phyloP scores from a whole-genome alignment of 2,888 invertebrate species.

The Dyspetes luteomarginatus region DNA sequence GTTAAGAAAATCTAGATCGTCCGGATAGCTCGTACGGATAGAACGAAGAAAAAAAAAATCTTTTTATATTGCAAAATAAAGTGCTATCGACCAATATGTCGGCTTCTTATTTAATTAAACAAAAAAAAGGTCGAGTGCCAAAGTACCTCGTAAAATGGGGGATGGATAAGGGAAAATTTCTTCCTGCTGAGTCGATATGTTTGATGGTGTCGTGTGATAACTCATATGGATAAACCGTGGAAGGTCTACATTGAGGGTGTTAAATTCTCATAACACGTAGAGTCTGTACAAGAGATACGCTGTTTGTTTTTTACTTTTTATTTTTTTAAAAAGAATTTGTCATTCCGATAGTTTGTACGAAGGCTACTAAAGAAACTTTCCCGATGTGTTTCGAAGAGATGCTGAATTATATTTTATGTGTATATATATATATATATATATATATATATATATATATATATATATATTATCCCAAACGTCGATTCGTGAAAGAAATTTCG shows the following conservation, averaged over 20 bases:
- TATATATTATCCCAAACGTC: background rate
- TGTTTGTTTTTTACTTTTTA: background rate
- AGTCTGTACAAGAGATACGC: background rate
- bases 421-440: too few relatives aligned
- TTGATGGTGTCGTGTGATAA: conserved; percentile 35
- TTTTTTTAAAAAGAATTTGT: conserved; percentile 16
- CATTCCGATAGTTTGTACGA: conserved; percentile 59
- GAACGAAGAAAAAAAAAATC: conserved; percentile 38
- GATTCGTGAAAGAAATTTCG: conserved; percentile 2
- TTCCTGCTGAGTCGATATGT: background rate
- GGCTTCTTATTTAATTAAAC: too few relatives aligned
- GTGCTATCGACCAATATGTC: conserved; percentile 40
- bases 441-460: too few relatives aligned
- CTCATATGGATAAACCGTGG: conserved; percentile 24
- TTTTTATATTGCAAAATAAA: conserved; percentile 66
- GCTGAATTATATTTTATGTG: conserved; percentile 57
- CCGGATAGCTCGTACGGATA: conserved; percentile 14
- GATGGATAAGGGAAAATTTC: background rate
- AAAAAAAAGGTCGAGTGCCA: too few relatives aligned
- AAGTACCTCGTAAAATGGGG: background rate
- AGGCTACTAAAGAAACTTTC: conserved; percentile 21
- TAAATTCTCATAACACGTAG: conserved; percentile 11
- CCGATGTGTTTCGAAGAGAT: conserved; percentile 9
- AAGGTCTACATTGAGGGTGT: background rate
- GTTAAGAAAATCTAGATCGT: conserved; percentile 28